Conservation (phyloP, 2,888 invertebrate genomes). For the Tiphia femorata region DNA sequence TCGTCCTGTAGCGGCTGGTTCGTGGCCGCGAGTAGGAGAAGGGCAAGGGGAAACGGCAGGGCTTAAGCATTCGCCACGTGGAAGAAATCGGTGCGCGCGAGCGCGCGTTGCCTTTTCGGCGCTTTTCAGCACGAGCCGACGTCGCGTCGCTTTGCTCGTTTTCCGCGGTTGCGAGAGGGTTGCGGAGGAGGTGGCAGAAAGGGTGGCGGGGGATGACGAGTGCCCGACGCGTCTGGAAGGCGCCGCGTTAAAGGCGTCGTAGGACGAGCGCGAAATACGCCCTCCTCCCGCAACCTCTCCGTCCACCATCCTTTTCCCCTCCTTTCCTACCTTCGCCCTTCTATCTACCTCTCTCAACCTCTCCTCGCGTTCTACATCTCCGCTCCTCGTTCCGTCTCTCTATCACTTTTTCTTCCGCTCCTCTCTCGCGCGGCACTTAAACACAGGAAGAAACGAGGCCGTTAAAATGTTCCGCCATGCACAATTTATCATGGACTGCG, state of each 20-base stretch:
- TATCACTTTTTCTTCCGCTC: slow-evolving; percentile 17
- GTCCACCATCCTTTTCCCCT: no score
- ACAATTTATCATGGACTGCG: slow-evolving; percentile 59
- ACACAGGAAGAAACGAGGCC: slow-evolving; percentile 53
- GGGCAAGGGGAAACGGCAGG: slow-evolving; percentile 31
- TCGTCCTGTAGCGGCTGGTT: slow-evolving; percentile 28
- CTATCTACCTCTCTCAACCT: slow-evolving; percentile 3
- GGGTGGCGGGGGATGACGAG: not conserved
- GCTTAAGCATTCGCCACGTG: slow-evolving; percentile 41
- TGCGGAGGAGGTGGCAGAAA: not conserved
- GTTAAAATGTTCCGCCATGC: slow-evolving; percentile 63
- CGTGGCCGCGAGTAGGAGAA: slow-evolving; percentile 14
- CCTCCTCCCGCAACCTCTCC: no score
- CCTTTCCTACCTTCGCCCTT: slow-evolving; percentile 10
- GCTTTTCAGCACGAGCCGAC: slow-evolving; percentile 20
- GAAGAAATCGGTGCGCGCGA: slow-evolving; percentile 42
- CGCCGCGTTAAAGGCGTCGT: slow-evolving; percentile 38
- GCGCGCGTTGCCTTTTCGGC: slow-evolving; percentile 44
- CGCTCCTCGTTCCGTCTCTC: slow-evolving; percentile 22
- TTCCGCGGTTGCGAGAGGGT: no score
- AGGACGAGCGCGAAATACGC: slow-evolving; percentile 25
- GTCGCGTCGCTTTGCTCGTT: not conserved
- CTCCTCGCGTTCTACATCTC: slow-evolving; percentile 7
- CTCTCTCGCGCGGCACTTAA: slow-evolving; percentile 44
- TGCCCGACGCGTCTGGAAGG: slow-evolving; percentile 28